Evolutionary conservation across 1,140 invertebrate genomes (phyloP), one percentile per base, ranked within the genome.

Genomic region (Babylonia areolata): DNA sequence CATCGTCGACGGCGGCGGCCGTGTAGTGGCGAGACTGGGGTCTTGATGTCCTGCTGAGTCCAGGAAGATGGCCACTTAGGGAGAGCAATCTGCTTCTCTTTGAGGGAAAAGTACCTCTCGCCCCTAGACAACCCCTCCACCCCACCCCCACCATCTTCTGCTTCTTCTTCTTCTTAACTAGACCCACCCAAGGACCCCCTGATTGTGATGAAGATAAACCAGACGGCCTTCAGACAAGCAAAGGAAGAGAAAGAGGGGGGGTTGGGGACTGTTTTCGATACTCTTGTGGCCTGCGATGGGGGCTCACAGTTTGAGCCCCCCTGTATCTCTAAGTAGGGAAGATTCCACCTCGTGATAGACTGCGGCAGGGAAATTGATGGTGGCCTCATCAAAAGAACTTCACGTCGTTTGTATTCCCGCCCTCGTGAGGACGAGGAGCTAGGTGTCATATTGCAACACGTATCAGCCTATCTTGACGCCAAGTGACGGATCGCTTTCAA

Each of bases 401-500:
- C 20, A 5, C 3, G 20, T 64, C 58, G 58, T 64, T 64, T 64
- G 58, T 64, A 64, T 23, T 64, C n/a, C n/a, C 46, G 58, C 58
- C 58, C 28, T 12, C 5, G 23, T n/a, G 20, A 64, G 58, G 58
- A 64, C 20, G 58, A 64, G 28, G 58, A n/a, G 58, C 58, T 12
- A 64, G 58, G 58, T 64, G 58, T 64, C 58, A 23, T 64, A n/a
- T 64, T 64, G 58, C 58, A 64, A 64, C 58, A n/a, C 58, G 58
- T 64, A 64, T 64, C 58, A 23, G 58, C 28, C 2, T 12, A 64
- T 64, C 58, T 64, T 23, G 58, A 64, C 58, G 23, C 28, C 17
- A 23, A 23, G 58, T 64, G 58, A 64, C 58, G 23, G 58, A 64
- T 64, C 1, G 58, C 58, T 64, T 64, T 64, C 58, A 64, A 64